Conservation (phyloP, 2,113 vertebrate genomes). For the Gambusia affinis region DNA sequence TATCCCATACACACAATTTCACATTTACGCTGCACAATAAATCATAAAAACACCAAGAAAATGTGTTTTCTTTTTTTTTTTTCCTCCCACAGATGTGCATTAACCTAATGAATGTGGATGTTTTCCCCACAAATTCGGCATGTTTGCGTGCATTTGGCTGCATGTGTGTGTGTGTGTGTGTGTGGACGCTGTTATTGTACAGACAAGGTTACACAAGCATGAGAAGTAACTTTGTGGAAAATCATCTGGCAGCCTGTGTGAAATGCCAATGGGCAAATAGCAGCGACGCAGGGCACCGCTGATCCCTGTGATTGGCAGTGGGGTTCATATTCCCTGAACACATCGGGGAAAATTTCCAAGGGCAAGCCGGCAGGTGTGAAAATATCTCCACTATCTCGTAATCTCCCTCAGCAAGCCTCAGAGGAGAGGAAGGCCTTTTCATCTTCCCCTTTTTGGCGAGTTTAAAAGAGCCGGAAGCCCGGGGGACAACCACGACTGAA, state of each 20-base stretch:
- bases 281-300: background rate
- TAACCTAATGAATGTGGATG: conserved; percentile 79
- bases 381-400: conserved; percentile 37
- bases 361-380: conserved; percentile 43
- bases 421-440: conserved; percentile 34
- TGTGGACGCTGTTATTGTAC: conserved; percentile 12
- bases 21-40: conserved; percentile 75
- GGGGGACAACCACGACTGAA: conserved; percentile 11
- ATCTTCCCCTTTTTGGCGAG: conserved; percentile 47
- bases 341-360: conserved; percentile 38
- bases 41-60: conserved; percentile 73
- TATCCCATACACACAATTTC: conserved; percentile 75
- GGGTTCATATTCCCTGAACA: conserved; percentile 40
- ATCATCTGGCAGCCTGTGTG: conserved; percentile 19
- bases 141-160: background rate
- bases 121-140: conserved; percentile 31
- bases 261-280: conserved; percentile 16
- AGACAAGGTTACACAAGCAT: conserved; percentile 25
- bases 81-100: conserved; percentile 64
- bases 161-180: conserved; percentile 10
- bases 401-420: conserved; percentile 28
- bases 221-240: conserved; percentile 38
- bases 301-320: conserved; percentile 31
- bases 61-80: conserved; percentile 56
- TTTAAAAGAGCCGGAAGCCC: conserved; percentile 51